Base-by-base conservation (phyloP, 2,797 vertebrate species). In the Tauraco hartlaubi region DNA sequence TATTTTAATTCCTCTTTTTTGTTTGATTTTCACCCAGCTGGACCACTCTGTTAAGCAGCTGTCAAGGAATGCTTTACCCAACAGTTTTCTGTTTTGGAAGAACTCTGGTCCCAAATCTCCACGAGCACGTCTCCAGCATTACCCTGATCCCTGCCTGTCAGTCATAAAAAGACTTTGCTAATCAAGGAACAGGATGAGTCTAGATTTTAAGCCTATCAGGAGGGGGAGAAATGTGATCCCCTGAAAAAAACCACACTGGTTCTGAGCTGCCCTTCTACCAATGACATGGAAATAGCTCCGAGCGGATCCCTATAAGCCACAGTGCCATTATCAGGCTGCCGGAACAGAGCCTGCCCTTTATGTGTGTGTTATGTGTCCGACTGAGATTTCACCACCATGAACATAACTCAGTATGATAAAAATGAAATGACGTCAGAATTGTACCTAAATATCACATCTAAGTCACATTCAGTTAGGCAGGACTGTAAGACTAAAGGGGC, bases 1-100 rank as follows among this genome's bases (percentile, higher is more conserved):
- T 92, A 95, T 92, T 96, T 85, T 94, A 95, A 97, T 92, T 90
- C 72, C 55, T 86, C 44, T 51, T 71, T 51, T 11, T 58, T 80
- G 37, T 93, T 96, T 94, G 79, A 15, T 90, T 96, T 96, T 67
- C 49, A 71, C 46, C 41, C 90, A 96, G 96, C 90, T 76, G 82
- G 88, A 96, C 41, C n/a, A 10, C 81, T 78, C 71, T 71, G n/a
- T 56, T 95, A 67, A 92, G 68, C 68, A 75, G 44, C 77, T 87
- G 66, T 58, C 80, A 96, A 96, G 85, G 76, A 96, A 90, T 41
- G 49, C 82, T 87, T 92, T 71, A 54, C 83, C 74, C 76, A 90
- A 73, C 74, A 74, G 56, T 62, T 88, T 90, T 87, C 55, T 62
- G 2, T 15, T 87, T 73, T n/a, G 75, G 85, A 95, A 67, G 74